phyloP scores from a whole-genome alignment of 2,888 invertebrate genomes.

The Caenorhabditis imperialis region DNA sequence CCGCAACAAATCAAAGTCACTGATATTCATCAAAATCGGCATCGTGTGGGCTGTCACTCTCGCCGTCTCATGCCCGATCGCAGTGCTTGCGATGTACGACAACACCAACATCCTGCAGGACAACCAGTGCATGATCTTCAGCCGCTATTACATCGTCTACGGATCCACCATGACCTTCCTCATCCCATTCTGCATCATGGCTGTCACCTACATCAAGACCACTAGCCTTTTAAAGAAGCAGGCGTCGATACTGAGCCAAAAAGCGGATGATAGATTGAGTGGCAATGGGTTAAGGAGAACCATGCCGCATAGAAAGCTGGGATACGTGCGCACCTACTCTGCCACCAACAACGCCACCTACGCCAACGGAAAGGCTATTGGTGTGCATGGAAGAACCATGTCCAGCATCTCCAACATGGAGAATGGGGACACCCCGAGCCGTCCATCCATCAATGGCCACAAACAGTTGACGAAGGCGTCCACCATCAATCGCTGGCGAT shows the following conservation, averaged over 20 bases:
- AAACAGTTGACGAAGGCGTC: slow-evolving; percentile 54
- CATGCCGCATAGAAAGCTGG: slow-evolving; percentile 70
- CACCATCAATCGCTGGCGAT: slow-evolving; percentile 58
- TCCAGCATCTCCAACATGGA: slow-evolving; percentile 28
- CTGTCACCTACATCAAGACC: slow-evolving; percentile 93
- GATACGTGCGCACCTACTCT: slow-evolving; percentile 64
- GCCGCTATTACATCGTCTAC: slow-evolving; percentile 75
- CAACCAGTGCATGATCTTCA: slow-evolving; percentile 79
- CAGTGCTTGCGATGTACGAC: slow-evolving; percentile 80
- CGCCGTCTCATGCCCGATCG: slow-evolving; percentile 91
- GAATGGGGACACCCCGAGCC: slow-evolving; percentile 32
- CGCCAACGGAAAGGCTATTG: slow-evolving; percentile 34
- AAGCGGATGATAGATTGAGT: slow-evolving; percentile 64
- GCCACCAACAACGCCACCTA: slow-evolving; percentile 32
- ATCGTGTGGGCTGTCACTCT: slow-evolving; percentile 94
- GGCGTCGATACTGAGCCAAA: slow-evolving; percentile 69
- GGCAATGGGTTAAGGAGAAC: slow-evolving; percentile 73
- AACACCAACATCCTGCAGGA: slow-evolving; percentile 80
- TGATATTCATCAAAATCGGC: slow-evolving; percentile 86
- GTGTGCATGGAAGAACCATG: slow-evolving; percentile 36
- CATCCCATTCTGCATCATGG: slow-evolving; percentile 94
- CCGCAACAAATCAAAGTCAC: slow-evolving; percentile 88
- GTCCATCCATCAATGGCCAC: slow-evolving; percentile 56
- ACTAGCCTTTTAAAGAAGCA: slow-evolving; percentile 86
- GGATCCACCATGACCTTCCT: slow-evolving; percentile 96